Percentiles rank a stretch among this genome's conserved stretches.
phyloP scores from a whole-genome alignment of 2,797 vertebrate species.

The Setipinna tenuifilis region DNA sequence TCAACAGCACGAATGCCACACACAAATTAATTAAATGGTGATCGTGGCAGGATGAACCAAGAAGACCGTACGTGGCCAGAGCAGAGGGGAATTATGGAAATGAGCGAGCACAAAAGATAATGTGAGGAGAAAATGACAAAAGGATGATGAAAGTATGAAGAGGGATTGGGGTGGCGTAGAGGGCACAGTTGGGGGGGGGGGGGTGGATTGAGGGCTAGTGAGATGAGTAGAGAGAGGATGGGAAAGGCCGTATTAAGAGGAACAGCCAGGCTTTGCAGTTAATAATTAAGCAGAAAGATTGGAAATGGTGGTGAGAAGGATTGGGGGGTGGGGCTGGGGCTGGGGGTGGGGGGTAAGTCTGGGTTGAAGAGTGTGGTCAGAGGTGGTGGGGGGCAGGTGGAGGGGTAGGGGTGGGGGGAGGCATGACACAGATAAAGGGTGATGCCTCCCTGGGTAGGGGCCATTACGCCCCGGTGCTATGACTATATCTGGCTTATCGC shows the following conservation, averaged over 20 bases:
- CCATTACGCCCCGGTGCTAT: slow-evolving; percentile 48
- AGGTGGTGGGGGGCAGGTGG: not conserved
- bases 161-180: slow-evolving; percentile 13
- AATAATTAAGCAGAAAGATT: slow-evolving; percentile 37
- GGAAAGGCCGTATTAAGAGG: slow-evolving; percentile 41
- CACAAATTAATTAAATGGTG: slow-evolving; percentile 23
- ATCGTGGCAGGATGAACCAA: slow-evolving; percentile 18
- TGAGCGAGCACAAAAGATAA: not conserved
- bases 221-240: slow-evolving; percentile 35
- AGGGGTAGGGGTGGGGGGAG: slow-evolving; percentile 6
- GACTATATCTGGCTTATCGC: slow-evolving; percentile 76
- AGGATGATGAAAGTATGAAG: slow-evolving; percentile 18
- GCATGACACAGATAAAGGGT: slow-evolving; percentile 68
- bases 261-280: not conserved
- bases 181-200: not conserved
- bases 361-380: not conserved
- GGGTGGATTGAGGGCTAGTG: slow-evolving; percentile 43
- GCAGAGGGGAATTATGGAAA: slow-evolving; percentile 16
- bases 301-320: not conserved
- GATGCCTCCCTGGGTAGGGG: slow-evolving; percentile 37
- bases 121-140: not conserved
- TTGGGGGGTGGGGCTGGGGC: not conserved
- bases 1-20: slow-evolving; percentile 40
- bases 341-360: not conserved
- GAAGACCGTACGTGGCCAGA: not conserved